A percentile compares a stretch with the other conserved stretches of the same genome.
Conservation (phyloP, 53 echinoderm and acorn worm species). For the Zoroaster sp. region DNA sequence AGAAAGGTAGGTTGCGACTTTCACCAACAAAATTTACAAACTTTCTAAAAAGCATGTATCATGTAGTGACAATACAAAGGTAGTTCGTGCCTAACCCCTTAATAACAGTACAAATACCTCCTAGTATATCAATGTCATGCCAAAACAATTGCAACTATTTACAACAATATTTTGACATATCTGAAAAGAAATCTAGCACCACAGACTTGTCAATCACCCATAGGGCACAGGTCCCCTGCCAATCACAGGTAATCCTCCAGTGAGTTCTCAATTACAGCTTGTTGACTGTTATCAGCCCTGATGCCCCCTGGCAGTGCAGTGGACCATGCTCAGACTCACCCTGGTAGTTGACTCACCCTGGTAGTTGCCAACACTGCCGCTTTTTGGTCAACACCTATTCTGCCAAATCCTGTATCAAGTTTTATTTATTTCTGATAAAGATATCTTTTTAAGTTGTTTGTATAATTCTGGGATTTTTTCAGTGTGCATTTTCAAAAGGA, state of each 20-base stretch:
- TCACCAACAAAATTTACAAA: too few relatives aligned
- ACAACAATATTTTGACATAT: constrained; percentile 28
- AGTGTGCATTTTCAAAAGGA: background rate
- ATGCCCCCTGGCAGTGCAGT: constrained; percentile 36
- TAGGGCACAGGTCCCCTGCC: background rate
- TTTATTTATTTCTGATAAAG: constrained; percentile 4
- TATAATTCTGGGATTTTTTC: constrained; percentile 4
- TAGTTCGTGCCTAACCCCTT: too few relatives aligned
- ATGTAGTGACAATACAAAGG: too few relatives aligned
- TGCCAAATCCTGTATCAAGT: constrained; percentile 4
- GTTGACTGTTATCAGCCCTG: constrained; percentile 32
- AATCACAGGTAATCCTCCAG: background rate
- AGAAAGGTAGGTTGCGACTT: too few relatives aligned
- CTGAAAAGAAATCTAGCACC: background rate
- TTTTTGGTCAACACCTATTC: constrained; percentile 25
- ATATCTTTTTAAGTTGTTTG: background rate
- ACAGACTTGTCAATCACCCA: constrained; percentile 2
- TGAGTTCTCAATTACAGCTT: constrained; percentile 45
- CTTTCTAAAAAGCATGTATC: too few relatives aligned
- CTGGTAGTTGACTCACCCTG: background rate
- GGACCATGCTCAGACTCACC: background rate
- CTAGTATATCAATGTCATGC: background rate
- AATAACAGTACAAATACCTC: background rate
- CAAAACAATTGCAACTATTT: constrained; percentile 19
- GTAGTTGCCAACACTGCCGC: too few relatives aligned